Conservation (phyloP, 2,797 vertebrate species). For the Crenichthys baileyi region DNA sequence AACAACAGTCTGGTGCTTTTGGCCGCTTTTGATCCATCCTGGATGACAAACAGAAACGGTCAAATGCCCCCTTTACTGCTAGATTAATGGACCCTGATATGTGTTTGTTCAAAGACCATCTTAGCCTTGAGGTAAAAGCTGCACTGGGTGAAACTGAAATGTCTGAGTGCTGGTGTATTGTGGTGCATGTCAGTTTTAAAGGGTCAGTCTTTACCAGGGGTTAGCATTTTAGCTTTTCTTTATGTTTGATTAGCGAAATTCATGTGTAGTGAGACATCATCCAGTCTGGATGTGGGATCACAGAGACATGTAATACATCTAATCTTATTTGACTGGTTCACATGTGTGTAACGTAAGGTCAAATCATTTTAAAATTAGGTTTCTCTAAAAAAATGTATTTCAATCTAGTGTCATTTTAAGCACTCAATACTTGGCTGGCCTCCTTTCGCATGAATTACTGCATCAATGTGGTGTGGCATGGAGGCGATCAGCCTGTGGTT, state of each 20-base stretch:
- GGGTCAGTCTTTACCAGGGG: not conserved
- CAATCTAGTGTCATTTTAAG: too few relatives aligned
- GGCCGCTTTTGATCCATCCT: not conserved
- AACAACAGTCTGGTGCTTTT: not conserved
- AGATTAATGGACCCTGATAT: conserved; percentile 25
- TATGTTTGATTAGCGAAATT: not conserved
- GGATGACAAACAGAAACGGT: not conserved
- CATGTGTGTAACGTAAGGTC: not conserved
- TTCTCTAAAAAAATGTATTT: not conserved
- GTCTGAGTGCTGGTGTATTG: conserved; percentile 4
- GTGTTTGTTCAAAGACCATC: conserved; percentile 18
- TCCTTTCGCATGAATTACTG: too few relatives aligned
- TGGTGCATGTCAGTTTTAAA: conserved; percentile 11
- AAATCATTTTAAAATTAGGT: not conserved
- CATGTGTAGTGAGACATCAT: not conserved
- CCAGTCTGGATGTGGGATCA: not conserved
- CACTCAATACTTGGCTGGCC: too few relatives aligned
- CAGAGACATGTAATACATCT: not conserved
- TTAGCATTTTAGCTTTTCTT: not conserved
- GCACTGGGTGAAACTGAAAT: conserved; percentile 23
- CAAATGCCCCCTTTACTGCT: not conserved
- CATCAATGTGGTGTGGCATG: too few relatives aligned
- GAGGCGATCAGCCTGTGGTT: too few relatives aligned
- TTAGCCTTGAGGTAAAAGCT: not conserved
- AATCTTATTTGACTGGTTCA: not conserved